Percentiles rank a stretch among this genome's conserved stretches.
These are phyloP conservation scores for Whitmania pigra DNA, from an alignment of 1,140 invertebrate species.

Conservation along the genomic window DNA sequence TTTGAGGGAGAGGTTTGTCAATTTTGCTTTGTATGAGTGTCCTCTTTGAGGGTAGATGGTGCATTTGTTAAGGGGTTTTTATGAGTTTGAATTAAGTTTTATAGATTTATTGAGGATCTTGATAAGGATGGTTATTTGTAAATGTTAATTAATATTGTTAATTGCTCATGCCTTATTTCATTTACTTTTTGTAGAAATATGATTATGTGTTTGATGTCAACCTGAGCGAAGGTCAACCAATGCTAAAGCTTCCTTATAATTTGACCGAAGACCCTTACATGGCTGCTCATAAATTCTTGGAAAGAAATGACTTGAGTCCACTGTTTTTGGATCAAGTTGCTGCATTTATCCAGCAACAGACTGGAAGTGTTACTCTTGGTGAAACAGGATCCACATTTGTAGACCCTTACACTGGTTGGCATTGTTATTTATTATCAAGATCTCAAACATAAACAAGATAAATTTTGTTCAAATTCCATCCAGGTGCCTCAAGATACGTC, in stretches of 20 bases:
- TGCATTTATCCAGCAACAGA: slow-evolving; percentile 83
- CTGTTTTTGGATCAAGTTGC: slow-evolving; percentile 71
- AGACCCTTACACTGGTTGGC: slow-evolving; percentile 45
- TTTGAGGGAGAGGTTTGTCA: slow-evolving; percentile 54
- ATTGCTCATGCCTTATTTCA: slow-evolving; percentile 1
- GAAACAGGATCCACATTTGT: slow-evolving; percentile 25
- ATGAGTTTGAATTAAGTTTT: too few species aligned
- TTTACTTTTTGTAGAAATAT: slow-evolving; percentile 56
- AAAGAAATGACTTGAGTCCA: slow-evolving; percentile 65
- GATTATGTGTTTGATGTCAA: slow-evolving; percentile 91
- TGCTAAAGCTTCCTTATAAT: slow-evolving; percentile 83
- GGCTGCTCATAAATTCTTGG: slow-evolving; percentile 54
- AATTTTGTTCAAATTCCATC: slow-evolving; percentile 23
- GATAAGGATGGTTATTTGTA: too few species aligned
- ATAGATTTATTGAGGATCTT: too few species aligned
- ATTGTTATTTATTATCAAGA: slow-evolving; percentile 60
- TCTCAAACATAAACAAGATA: slow-evolving; percentile 30
- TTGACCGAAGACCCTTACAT: slow-evolving; percentile 54
- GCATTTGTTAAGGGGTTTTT: too few species aligned
- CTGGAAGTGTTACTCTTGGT: slow-evolving; percentile 41
- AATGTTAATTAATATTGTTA: background rate
- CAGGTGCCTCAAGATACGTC: too few species aligned
- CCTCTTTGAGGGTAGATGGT: too few species aligned
- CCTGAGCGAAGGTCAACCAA: slow-evolving; percentile 71
- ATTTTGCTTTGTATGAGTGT: too few species aligned